Percentiles rank a stretch among this genome's conserved stretches.
Evolutionary conservation across 2,113 vertebrate species (phyloP).

Genomic region (Amia ocellicauda): DNA sequence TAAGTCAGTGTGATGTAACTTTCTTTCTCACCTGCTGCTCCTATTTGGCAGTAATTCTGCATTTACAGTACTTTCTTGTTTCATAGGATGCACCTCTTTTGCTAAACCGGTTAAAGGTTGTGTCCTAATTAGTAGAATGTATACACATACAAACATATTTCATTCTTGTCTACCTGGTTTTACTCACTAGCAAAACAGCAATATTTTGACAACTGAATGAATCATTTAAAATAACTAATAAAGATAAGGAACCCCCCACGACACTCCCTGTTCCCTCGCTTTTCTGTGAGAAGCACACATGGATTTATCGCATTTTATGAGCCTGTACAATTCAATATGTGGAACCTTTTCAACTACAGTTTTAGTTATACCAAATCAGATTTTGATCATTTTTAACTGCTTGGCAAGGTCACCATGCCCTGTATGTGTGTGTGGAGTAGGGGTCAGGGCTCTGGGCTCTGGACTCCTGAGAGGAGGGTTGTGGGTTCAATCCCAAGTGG

Average conservation of each 20-base stretch:
- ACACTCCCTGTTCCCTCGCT: background rate
- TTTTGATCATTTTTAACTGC: too few species aligned
- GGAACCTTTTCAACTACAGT: too few species aligned
- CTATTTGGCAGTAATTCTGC: constrained; percentile 9
- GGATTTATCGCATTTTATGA: background rate
- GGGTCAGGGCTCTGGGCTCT: too few species aligned
- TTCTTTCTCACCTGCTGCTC: constrained; percentile 11
- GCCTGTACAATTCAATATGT: background rate
- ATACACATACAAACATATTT: background rate
- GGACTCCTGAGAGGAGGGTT: too few species aligned
- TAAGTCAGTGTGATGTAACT: constrained; percentile 50
- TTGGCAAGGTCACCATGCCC: too few species aligned
- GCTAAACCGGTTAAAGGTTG: constrained; percentile 16
- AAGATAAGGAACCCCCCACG: too few species aligned
- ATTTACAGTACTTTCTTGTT: constrained; percentile 16
- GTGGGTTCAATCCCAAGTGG: too few species aligned
- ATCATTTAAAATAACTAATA: too few species aligned
- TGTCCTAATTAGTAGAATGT: constrained; percentile 3
- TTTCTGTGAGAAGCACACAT: background rate
- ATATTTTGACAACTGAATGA: background rate
- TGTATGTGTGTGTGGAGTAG: too few species aligned
- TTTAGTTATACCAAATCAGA: too few species aligned
- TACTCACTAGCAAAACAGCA: background rate
- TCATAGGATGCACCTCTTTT: constrained; percentile 14
- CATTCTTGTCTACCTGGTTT: background rate